Percentiles rank a stretch among this genome's conserved stretches.
phyloP scores from a whole-genome alignment of 30 jellyfish, hydroid and myxozoan genomes.

The Hydractinia echinata region DNA sequence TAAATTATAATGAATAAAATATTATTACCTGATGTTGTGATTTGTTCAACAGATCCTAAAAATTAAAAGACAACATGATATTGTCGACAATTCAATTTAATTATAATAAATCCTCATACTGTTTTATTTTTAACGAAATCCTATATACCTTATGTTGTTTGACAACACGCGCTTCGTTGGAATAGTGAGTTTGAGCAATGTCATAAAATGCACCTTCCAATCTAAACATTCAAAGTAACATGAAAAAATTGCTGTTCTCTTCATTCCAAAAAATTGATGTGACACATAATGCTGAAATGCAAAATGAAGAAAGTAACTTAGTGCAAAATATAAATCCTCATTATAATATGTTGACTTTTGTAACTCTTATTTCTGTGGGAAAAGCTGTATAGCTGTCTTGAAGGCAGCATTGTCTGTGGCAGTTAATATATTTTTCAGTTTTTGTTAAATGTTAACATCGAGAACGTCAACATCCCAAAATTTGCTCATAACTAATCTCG shows the following conservation, averaged over 20 bases:
- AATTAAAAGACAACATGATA: slow-evolving; percentile 16
- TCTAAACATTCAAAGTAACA: slow-evolving; percentile 14
- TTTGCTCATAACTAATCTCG: no score
- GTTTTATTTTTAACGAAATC: not conserved
- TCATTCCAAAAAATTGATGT: not conserved
- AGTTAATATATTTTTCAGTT: not conserved
- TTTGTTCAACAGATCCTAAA: slow-evolving; percentile 75
- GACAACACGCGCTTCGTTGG: slow-evolving; percentile 58
- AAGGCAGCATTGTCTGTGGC: not conserved
- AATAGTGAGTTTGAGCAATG: slow-evolving; percentile 61
- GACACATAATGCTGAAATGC: not conserved
- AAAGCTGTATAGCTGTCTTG: no score
- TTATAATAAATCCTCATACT: not conserved
- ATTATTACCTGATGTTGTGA: slow-evolving; percentile 84
- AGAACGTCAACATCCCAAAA: no score
- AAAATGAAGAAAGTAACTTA: slow-evolving; percentile 8
- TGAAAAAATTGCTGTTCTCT: not conserved
- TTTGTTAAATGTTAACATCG: no score
- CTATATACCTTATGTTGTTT: slow-evolving; percentile 70
- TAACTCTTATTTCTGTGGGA: no score
- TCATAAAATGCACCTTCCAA: slow-evolving; percentile 86
- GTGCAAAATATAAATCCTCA: not conserved
- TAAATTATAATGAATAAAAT: not conserved
- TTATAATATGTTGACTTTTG: not conserved
- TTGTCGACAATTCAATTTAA: not conserved